Conservation (phyloP, 37 sponge, comb jelly and placozoan genomes). For the Beroe forskalii region DNA sequence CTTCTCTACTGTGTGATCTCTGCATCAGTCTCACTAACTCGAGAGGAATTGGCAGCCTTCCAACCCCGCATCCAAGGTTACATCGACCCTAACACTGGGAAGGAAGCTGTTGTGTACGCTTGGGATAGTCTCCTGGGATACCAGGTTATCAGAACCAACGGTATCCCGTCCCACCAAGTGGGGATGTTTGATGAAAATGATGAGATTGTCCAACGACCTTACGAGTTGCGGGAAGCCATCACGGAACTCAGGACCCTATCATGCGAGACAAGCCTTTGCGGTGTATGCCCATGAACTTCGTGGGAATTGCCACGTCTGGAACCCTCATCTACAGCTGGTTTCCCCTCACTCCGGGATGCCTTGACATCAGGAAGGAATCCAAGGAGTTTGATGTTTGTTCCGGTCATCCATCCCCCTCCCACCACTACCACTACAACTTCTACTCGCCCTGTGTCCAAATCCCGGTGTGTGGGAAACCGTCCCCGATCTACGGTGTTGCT, state of each 20-base stretch:
- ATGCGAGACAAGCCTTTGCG: conserved; percentile 7
- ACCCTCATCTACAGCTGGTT: background rate
- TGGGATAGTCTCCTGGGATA: background rate
- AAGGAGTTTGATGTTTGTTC: conserved; percentile 9
- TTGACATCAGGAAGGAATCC: background rate
- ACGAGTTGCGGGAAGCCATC: background rate
- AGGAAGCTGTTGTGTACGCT: background rate
- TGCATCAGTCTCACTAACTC: background rate
- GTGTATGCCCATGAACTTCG: background rate
- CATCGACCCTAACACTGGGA: background rate
- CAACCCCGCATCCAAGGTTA: background rate
- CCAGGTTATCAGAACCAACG: background rate
- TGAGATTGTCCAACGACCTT: background rate
- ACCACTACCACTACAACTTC: conserved; percentile 23
- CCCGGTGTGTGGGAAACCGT: conserved; percentile 9
- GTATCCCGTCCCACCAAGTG: background rate
- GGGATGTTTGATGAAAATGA: background rate
- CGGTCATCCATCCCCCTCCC: background rate
- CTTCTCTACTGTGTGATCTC: too few species aligned
- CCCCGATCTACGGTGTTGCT: background rate
- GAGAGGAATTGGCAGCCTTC: conserved; percentile 34
- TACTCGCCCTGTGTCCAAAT: conserved; percentile 34
- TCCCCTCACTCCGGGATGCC: background rate
- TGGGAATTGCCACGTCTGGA: conserved; percentile 11
- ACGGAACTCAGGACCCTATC: background rate